Conservation (phyloP, 2,113 vertebrate species). For the Callipepla californica region DNA sequence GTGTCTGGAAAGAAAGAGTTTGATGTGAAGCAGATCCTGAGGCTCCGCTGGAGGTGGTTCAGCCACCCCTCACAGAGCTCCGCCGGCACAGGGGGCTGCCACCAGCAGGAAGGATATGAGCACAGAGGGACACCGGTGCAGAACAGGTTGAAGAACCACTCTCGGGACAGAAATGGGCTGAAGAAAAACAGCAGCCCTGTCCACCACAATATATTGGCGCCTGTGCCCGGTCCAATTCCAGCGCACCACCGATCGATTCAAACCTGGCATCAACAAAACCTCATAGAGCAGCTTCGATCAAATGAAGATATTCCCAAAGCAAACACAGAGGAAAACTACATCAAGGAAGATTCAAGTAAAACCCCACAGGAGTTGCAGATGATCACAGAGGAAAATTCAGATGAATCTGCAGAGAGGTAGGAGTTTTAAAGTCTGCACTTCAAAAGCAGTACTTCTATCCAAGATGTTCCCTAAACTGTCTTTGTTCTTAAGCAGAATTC, state of each 20-base stretch:
- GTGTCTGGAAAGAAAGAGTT: constrained; percentile 96
- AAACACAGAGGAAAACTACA: constrained; percentile 72
- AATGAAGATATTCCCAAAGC: constrained; percentile 84
- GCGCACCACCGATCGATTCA: constrained; percentile 84
- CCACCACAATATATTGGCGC: constrained; percentile 88
- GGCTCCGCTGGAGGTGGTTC: constrained; percentile 97
- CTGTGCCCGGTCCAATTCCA: constrained; percentile 84
- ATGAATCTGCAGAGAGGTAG: constrained; percentile 90
- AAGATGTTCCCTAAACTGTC: neutral
- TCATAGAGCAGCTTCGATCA: constrained; percentile 83
- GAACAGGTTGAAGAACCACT: constrained; percentile 90
- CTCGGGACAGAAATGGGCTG: constrained; percentile 89
- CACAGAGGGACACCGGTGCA: constrained; percentile 88
- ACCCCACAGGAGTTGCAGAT: constrained; percentile 82
- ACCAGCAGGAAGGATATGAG: constrained; percentile 94
- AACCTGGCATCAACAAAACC: constrained; percentile 86
- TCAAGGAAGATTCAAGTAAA: constrained; percentile 80
- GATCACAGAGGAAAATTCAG: constrained; percentile 80
- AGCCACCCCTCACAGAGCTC: constrained; percentile 92
- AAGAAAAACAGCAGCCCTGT: constrained; percentile 87
- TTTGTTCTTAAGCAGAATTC: constrained; percentile 36
- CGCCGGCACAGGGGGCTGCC: constrained; percentile 87
- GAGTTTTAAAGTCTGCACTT: constrained; percentile 49
- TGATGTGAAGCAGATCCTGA: constrained; percentile 96
- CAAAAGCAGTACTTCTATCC: neutral